phyloP scores from a whole-genome alignment of 1,140 invertebrate genomes.

The Danaus plexippus region DNA sequence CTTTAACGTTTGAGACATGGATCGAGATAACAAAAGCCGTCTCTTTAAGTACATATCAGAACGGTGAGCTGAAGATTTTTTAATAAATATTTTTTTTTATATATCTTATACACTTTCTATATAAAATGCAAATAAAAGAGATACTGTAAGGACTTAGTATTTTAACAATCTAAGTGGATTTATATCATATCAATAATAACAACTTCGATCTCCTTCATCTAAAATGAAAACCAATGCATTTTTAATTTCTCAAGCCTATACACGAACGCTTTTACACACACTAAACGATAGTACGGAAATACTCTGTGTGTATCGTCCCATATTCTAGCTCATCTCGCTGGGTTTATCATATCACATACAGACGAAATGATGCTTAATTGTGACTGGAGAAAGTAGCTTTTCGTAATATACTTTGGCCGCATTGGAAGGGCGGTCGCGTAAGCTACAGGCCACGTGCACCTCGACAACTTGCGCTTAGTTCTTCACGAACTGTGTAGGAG shows the following conservation, averaged over 20 bases:
- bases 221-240: conserved; percentile 50
- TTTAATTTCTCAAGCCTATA: conserved; percentile 42
- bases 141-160: too few relatives aligned
- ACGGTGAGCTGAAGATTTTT: too few relatives aligned
- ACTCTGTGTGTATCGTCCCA: conserved; percentile 61
- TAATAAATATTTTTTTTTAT: too few relatives aligned
- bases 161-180: too few relatives aligned
- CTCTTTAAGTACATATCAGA: too few relatives aligned
- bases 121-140: too few relatives aligned
- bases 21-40: too few relatives aligned
- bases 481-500: conserved; percentile 69
- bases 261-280: conserved; percentile 46
- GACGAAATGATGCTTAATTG: conserved; percentile 42
- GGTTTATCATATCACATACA: conserved; percentile 23
- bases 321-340: conserved; percentile 59
- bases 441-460: conserved; percentile 63
- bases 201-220: neutral
- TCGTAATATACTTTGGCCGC: conserved; percentile 37
- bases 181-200: too few relatives aligned
- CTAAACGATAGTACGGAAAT: conserved; percentile 59
- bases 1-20: conserved; percentile 14
- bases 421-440: conserved; percentile 65
- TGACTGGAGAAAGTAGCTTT: conserved; percentile 53
- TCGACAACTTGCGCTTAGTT: conserved; percentile 69
- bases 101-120: too few relatives aligned